phyloP scores from a whole-genome alignment of 2,113 vertebrate genomes.

The Rhipidura dahli region DNA sequence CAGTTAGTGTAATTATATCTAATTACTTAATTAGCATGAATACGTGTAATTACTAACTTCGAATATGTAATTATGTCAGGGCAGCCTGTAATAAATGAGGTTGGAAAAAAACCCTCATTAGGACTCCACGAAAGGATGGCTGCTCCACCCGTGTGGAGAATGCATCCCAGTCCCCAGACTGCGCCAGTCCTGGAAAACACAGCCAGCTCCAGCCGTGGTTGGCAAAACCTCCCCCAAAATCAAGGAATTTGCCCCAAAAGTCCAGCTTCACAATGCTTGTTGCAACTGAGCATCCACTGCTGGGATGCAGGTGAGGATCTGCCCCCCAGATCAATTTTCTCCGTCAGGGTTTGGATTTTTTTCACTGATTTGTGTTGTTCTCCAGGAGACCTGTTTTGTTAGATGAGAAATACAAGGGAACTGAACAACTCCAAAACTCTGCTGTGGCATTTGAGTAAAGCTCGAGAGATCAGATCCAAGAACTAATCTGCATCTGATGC shows the following conservation, averaged over 20 bases:
- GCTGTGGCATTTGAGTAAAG: background rate
- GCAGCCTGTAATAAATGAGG: slow-evolving; percentile 62
- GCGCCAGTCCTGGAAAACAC: background rate
- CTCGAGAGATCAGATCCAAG: background rate
- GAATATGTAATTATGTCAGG: slow-evolving; percentile 63
- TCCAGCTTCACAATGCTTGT: background rate
- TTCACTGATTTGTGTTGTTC: background rate
- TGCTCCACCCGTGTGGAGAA: slow-evolving; percentile 35
- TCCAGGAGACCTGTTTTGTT: background rate
- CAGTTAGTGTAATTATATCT: slow-evolving; percentile 71
- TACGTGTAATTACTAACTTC: slow-evolving; percentile 70
- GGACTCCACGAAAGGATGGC: slow-evolving; percentile 29
- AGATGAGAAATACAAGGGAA: background rate
- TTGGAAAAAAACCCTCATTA: slow-evolving; percentile 47
- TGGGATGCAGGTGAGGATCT: background rate
- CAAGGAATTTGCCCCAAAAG: background rate
- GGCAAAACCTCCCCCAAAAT: background rate
- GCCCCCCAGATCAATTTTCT: background rate
- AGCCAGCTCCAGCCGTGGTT: background rate
- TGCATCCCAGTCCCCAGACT: background rate
- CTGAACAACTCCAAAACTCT: background rate
- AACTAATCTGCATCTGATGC: background rate
- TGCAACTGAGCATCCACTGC: background rate
- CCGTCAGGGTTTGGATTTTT: background rate
- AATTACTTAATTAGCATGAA: slow-evolving; percentile 77